Evolutionary conservation across 2,113 vertebrate species (phyloP), one percentile per base, ranked within the genome.

Genomic region (Phalacrocorax carbo): DNA sequence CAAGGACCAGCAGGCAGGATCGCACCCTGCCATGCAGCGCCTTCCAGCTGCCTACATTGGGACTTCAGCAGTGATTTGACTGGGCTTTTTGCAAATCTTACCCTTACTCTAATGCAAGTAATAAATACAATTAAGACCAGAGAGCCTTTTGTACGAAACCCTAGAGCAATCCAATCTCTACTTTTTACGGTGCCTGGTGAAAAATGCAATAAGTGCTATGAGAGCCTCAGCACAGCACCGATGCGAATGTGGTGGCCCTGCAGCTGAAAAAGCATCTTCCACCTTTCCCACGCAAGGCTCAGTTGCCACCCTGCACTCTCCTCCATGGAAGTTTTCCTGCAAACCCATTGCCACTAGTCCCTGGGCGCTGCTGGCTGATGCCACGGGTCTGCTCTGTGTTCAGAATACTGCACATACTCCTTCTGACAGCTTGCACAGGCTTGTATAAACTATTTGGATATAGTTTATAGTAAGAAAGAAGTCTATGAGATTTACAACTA

Each of bases 381-480:
- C 91, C 2, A 30, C 55, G 0, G 0, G 25, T 62, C 96, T 88
- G 90, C 66, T 80, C 75, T 92, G 60, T 75, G 86, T 92, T 95
- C 6, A 0, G 79, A 38, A 66, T 88, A 58, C 92, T 97, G 94
- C 88, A 93, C 64, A 86, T 57, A 78, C 83, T 95, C 90, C 72
- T 86, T 11, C 61, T 96, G 95, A 96, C 96, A 96, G 92, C 86
- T 71, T 64, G 48, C 80, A 84, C 25, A 71, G 68, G 34, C 72
- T 94, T 93, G 64, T 82, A 88, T 97, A 97, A 95, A 96, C 96
- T 82, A 80, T 96, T 68, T 92, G 61, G 44, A 70, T 93, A 68
- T 11, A n/a, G 94, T 92, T 96, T 93, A 94, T 19, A 79, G 61
- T 42, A 76, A 65, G 57, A 94, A 93, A 97, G 71, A 78, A 91